Conservation (phyloP, 2,888 invertebrate genomes). For the Phorcus lineatus region DNA sequence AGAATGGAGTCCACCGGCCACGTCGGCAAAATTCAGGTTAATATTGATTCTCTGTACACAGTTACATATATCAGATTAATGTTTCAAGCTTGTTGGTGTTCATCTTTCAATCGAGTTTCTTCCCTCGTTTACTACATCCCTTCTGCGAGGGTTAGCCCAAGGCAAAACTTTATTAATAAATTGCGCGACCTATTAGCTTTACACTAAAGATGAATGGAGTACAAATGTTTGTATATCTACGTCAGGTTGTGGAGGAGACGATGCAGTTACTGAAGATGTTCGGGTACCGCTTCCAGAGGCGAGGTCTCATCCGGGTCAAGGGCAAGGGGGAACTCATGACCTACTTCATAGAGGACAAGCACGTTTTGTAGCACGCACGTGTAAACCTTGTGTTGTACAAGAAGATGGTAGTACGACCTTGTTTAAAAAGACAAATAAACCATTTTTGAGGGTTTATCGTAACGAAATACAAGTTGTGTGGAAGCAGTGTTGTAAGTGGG, state of each 20-base stretch:
- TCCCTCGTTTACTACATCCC: constrained; percentile 74
- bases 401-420: background rate
- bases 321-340: constrained; percentile 98
- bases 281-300: constrained; percentile 94
- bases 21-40: constrained; percentile 83
- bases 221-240: constrained; percentile 27
- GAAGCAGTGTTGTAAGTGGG: too few species aligned
- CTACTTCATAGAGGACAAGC: constrained; percentile 84
- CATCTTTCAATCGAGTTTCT: too few species aligned
- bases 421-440: constrained; percentile 22
- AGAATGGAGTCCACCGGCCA: constrained; percentile 98
- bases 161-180: too few species aligned
- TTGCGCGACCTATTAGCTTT: too few species aligned
- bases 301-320: constrained; percentile 95
- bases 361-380: too few species aligned
- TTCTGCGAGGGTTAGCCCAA: too few species aligned
- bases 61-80: background rate
- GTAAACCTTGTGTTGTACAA: background rate
- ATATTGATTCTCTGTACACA: background rate
- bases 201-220: too few species aligned
- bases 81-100: too few species aligned
- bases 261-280: constrained; percentile 90
- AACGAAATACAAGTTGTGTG: too few species aligned
- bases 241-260: constrained; percentile 95
- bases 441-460: background rate